Base-by-base conservation (phyloP, 2,888 invertebrate genomes). In the Panzeria rudis region DNA sequence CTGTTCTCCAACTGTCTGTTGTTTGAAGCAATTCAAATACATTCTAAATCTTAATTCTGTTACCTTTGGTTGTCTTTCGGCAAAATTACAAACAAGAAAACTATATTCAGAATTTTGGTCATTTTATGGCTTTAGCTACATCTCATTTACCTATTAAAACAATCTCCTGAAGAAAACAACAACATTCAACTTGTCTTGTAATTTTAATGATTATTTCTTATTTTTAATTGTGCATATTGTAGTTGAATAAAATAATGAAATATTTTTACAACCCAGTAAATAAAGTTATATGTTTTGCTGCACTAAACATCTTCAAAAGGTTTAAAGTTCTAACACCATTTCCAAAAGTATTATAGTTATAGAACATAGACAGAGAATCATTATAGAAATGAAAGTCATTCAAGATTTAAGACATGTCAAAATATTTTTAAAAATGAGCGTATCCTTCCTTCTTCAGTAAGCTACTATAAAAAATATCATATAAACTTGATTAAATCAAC, bases 191-290 rank as follows among this genome's bases (percentile, higher is more conserved):
- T 82, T 66, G 71, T 66, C 38, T 32, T 72, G 52, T 64, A 77
- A 68, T 83, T 83, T 68, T 56, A 83, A 73, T 83, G 66, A 61
- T 78, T 68, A 35, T 44, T 59, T 47, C 20, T 52, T 20, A 23
- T 50, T 52, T 73, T 47, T 32, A 3, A 41, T 54, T 13, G 15
- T 59, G 7, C 17, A 41, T 11, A 41, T 25, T 25, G 13, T 7
- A 17, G 52, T 32, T 52, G 20, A 32, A 23, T 35, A 72, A 68
- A 66, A 72, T 20, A 52, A 25, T 17, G 54, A 64, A 75, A 75
- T 72, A 47, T 20, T 72, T 72, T 44, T 6, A 41, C 41, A 72
- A 32, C 44, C 29, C 47, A 20, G n/a, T 32, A 61, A 61, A 61
- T 47, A 47, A 44, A n/a, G n/a, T 41, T 44, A 56, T 44, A 23